Conservation (phyloP, 35 echinoderm and acorn worm species). For the Ophioderma brevispina region DNA sequence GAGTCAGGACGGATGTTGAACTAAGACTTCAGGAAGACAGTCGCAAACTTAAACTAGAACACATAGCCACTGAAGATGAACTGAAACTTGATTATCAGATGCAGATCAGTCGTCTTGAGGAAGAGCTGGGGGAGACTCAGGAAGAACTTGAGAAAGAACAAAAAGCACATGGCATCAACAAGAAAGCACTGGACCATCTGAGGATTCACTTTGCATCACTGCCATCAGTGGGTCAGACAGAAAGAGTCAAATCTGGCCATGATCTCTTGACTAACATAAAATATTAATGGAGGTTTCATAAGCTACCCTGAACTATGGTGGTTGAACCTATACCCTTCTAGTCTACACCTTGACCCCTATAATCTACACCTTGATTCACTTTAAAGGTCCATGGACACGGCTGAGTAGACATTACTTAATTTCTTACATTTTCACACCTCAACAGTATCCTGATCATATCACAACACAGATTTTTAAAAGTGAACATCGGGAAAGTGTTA, state of each 20-base stretch:
- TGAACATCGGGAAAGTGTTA: too few relatives aligned
- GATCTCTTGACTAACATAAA: not conserved
- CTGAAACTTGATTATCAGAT: slow-evolving; percentile 44
- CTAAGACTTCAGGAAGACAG: not conserved
- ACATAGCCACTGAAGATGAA: slow-evolving; percentile 28
- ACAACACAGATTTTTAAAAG: too few relatives aligned
- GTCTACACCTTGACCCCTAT: too few relatives aligned
- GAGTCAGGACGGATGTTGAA: slow-evolving; percentile 2
- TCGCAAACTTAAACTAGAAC: slow-evolving; percentile 4
- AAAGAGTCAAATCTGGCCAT: not conserved
- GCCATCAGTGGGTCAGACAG: not conserved
- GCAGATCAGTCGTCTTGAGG: slow-evolving; percentile 32
- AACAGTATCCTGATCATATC: too few relatives aligned
- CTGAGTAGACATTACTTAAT: too few relatives aligned
- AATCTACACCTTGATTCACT: too few relatives aligned
- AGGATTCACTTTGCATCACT: slow-evolving; percentile 49
- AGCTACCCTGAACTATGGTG: too few relatives aligned
- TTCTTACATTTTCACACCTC: too few relatives aligned
- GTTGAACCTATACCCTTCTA: too few relatives aligned
- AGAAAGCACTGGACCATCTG: slow-evolving; percentile 50
- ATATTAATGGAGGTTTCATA: too few relatives aligned
- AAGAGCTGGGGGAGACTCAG: slow-evolving; percentile 22
- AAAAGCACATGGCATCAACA: slow-evolving; percentile 11
- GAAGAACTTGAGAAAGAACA: slow-evolving; percentile 44
- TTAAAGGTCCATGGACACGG: too few relatives aligned